These are phyloP conservation scores for Pelobates fuscus DNA, from an alignment of 2,113 vertebrate species.

Conservation along the genomic window DNA sequence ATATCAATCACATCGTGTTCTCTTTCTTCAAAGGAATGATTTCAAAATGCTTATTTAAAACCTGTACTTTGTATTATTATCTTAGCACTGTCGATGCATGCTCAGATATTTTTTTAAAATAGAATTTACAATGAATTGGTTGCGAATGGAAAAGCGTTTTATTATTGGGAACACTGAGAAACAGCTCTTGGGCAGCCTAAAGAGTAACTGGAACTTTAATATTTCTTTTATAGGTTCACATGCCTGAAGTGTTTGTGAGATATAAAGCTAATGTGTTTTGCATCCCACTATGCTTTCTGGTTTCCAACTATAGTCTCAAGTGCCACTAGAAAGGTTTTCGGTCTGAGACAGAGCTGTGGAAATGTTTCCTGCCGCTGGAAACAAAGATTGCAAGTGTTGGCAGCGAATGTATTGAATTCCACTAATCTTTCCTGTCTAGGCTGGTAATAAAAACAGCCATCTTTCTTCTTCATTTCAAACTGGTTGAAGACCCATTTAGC, in stretches of 20 bases:
- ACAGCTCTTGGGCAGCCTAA: neutral
- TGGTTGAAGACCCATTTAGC: neutral
- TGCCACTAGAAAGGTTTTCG: conserved; percentile 1
- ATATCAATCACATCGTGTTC: too few species aligned
- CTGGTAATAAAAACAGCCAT: conserved; percentile 3
- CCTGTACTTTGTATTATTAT: too few species aligned
- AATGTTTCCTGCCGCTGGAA: conserved; percentile 2
- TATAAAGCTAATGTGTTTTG: conserved; percentile 11
- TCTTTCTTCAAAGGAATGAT: too few species aligned
- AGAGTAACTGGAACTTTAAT: neutral
- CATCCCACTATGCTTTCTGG: neutral
- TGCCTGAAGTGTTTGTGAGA: conserved; percentile 4
- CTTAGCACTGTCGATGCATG: too few species aligned
- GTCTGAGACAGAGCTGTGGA: neutral
- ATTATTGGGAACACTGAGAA: too few species aligned
- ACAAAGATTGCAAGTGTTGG: neutral
- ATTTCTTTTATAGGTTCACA: neutral
- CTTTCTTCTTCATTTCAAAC: conserved; percentile 6
- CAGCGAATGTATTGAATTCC: conserved; percentile 4
- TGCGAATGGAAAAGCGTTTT: too few species aligned
- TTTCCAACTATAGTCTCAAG: neutral
- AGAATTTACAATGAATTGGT: too few species aligned
- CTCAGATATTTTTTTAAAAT: too few species aligned
- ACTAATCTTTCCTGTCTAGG: conserved; percentile 24
- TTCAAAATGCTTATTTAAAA: too few species aligned